These are phyloP conservation scores for Caenorhabditis japonica DNA, from an alignment of 2,888 invertebrate genomes.

Conservation along the genomic window DNA sequence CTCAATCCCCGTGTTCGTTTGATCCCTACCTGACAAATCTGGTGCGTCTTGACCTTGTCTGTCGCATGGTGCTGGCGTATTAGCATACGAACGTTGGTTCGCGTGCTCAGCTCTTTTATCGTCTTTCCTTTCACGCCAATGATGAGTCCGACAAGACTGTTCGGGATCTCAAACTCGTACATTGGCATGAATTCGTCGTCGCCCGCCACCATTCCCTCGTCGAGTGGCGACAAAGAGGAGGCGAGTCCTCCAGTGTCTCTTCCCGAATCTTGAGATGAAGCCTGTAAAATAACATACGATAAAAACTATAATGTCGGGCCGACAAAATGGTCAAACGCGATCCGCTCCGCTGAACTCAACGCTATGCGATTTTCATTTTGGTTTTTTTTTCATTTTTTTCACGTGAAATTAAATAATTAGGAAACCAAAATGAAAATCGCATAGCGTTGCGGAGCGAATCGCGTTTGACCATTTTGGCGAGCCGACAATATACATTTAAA, in stretches of 20 bases:
- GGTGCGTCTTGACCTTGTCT: constrained; percentile 73
- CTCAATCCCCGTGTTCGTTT: constrained; percentile 6
- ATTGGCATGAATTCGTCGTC: constrained; percentile 64
- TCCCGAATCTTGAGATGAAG: constrained; percentile 74
- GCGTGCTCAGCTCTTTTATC: constrained; percentile 75
- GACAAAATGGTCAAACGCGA: no score
- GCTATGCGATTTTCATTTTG: no score
- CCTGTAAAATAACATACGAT: no score
- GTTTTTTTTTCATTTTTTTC: no score
- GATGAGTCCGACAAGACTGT: constrained; percentile 76
- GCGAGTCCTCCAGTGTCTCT: constrained; percentile 74
- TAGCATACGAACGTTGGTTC: constrained; percentile 75
- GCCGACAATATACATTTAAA: no score
- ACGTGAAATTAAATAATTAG: no score
- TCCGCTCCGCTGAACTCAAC: no score
- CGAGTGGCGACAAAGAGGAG: constrained; percentile 63
- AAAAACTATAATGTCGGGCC: no score
- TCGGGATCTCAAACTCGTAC: constrained; percentile 77
- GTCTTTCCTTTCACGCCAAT: constrained; percentile 77
- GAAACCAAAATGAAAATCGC: no score
- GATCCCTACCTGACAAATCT: constrained; percentile 74
- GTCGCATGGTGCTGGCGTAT: constrained; percentile 74
- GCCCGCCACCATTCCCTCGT: constrained; percentile 44
- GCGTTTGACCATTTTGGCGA: no score
- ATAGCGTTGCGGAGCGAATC: no score